phyloP scores from a whole-genome alignment of 1,140 invertebrate species.

The Cotesia chilonis region DNA sequence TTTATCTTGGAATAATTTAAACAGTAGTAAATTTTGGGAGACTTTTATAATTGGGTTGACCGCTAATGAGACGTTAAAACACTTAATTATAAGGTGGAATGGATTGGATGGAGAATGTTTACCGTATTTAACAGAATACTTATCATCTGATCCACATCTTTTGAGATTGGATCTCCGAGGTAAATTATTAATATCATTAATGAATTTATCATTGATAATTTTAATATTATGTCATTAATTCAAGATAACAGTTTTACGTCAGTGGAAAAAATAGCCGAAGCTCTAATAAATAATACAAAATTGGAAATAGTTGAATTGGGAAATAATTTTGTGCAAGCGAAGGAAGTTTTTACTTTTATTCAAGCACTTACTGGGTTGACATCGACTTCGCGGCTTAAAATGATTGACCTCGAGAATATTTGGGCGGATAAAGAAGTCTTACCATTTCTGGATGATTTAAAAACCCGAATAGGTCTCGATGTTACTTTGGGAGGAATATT shows the following conservation, averaged over 20 bases:
- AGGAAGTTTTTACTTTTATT: slow-evolving; percentile 49
- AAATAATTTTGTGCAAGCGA: slow-evolving; percentile 52
- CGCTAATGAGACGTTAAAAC: slow-evolving; percentile 45
- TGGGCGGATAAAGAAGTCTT: slow-evolving; percentile 57
- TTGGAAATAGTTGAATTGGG: slow-evolving; percentile 50
- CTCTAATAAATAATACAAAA: slow-evolving; percentile 47
- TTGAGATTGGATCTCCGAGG: slow-evolving; percentile 49
- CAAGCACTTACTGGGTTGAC: slow-evolving; percentile 39
- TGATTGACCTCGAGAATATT: slow-evolving; percentile 60
- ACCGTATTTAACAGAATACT: slow-evolving; percentile 40
- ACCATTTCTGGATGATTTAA: slow-evolving; percentile 48
- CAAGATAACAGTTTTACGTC: slow-evolving; percentile 54
- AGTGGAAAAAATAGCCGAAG: slow-evolving; percentile 46
- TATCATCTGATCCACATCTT: slow-evolving; percentile 41
- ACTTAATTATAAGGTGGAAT: slow-evolving; percentile 62
- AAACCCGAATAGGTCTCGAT: slow-evolving; percentile 47
- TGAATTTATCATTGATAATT: not conserved
- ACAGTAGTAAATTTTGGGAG: slow-evolving; percentile 48
- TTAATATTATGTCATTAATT: not conserved
- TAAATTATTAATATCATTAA: slow-evolving; percentile 36
- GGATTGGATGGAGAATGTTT: slow-evolving; percentile 46
- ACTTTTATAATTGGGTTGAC: slow-evolving; percentile 49
- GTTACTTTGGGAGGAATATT: slow-evolving; percentile 61
- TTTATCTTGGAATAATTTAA: slow-evolving; percentile 64
- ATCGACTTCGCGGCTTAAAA: slow-evolving; percentile 42